Percentiles rank a stretch among this genome's conserved stretches.
These are phyloP conservation scores for Dasypolia templi DNA, from an alignment of 2,888 invertebrate species.

Conservation along the genomic window DNA sequence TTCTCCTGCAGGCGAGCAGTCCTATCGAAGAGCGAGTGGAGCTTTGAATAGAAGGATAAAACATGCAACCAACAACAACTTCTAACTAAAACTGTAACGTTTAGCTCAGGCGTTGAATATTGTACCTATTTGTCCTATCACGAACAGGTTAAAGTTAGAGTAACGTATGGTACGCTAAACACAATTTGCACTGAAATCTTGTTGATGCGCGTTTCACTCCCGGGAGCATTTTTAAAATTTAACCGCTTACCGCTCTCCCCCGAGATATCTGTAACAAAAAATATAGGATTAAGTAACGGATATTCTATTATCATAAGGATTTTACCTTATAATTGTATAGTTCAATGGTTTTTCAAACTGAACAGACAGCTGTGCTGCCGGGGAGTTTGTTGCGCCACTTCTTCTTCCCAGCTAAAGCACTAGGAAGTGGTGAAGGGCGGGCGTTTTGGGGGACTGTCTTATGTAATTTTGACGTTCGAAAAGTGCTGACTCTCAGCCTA, in stretches of 20 bases:
- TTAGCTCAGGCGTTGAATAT: neutral
- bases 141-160: slow-evolving; percentile 5
- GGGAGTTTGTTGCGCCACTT: too few species aligned
- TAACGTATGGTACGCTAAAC: neutral
- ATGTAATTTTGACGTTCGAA: too few species aligned
- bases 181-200: neutral
- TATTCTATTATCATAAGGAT: too few species aligned
- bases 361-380: too few species aligned
- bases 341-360: too few species aligned
- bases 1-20: slow-evolving; percentile 11
- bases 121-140: slow-evolving; percentile 1
- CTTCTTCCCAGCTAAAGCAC: too few species aligned
- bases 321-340: too few species aligned
- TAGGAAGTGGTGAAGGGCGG: too few species aligned
- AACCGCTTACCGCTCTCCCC: slow-evolving; percentile 37
- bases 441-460: too few species aligned
- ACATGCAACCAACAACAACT: slow-evolving; percentile 37
- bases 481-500: too few species aligned
- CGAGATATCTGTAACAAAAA: slow-evolving; percentile 35
- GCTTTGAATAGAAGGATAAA: slow-evolving; percentile 46
- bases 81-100: slow-evolving; percentile 41
- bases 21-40: neutral
- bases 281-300: slow-evolving; percentile 5
- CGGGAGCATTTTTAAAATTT: neutral
- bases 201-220: neutral